Percentiles rank a stretch among this genome's conserved stretches.
Conservation (phyloP, 2,888 invertebrate species). For the Bellardia bayeri region DNA sequence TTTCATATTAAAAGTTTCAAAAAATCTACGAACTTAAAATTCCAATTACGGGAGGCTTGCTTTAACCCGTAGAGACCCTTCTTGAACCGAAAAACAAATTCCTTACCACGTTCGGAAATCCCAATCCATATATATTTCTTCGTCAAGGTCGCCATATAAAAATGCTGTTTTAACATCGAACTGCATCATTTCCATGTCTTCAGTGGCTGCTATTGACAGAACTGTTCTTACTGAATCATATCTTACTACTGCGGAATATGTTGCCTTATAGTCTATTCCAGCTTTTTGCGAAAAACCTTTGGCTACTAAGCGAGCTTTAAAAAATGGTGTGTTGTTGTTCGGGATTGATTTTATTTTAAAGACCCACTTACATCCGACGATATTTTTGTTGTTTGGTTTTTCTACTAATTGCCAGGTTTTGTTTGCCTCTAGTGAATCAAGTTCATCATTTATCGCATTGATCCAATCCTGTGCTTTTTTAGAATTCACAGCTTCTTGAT, state of each 20-base stretch:
- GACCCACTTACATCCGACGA: slow-evolving; percentile 64
- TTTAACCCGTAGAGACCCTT: slow-evolving; percentile 76
- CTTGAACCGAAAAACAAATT: slow-evolving; percentile 70
- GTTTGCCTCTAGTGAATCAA: slow-evolving; percentile 65
- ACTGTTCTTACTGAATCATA: slow-evolving; percentile 75
- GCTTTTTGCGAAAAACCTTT: slow-evolving; percentile 73
- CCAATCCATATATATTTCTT: slow-evolving; percentile 72
- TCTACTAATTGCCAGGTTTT: slow-evolving; percentile 67
- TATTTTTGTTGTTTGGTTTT: slow-evolving; percentile 64
- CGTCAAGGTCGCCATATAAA: slow-evolving; percentile 70
- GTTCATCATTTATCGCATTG: slow-evolving; percentile 73
- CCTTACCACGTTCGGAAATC: slow-evolving; percentile 66
- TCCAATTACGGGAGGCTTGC: slow-evolving; percentile 75
- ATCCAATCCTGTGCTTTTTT: slow-evolving; percentile 70
- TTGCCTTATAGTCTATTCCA: slow-evolving; percentile 75
- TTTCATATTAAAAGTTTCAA: slow-evolving; percentile 74
- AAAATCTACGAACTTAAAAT: slow-evolving; percentile 72
- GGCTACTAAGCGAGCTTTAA: slow-evolving; percentile 72
- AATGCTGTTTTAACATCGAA: slow-evolving; percentile 74
- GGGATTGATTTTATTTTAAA: slow-evolving; percentile 69
- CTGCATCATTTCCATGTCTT: slow-evolving; percentile 68
- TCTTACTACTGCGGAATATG: slow-evolving; percentile 77
- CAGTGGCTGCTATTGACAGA: slow-evolving; percentile 68
- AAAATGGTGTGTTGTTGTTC: slow-evolving; percentile 34
- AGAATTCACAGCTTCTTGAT: slow-evolving; percentile 68